Base-by-base conservation (phyloP, 2,113 vertebrate species). In the Conger conger region DNA sequence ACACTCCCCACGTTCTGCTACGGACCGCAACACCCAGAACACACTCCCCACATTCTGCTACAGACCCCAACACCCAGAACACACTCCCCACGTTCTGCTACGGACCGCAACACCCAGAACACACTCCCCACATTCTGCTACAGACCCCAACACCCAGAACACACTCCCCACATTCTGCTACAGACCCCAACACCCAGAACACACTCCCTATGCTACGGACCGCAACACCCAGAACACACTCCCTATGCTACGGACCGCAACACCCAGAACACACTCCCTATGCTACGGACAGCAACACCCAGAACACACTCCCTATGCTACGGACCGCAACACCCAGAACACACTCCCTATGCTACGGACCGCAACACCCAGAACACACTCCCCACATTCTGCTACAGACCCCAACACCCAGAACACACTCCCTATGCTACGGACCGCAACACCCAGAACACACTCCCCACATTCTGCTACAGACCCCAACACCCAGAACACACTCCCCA, bases 211-310 rank as follows among this genome's bases (percentile, higher is more conserved):
- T n/a, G n/a, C n/a, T n/a, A n/a, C n/a, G n/a, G n/a, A n/a, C n/a
- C n/a, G n/a, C 30, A 50, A 86, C 86, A 1, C 54, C 54, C 54
- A 16, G 3, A 16, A 3, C 54, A 57, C 18, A 57, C 18, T 57
- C 54, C 54, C 54, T 3, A 27, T 5, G 60, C n/a, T n/a, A n/a
- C n/a, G n/a, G n/a, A n/a, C n/a, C 68, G n/a, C 30, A 50, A 86
- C 86, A 1, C 54, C 54, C 54, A 16, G 3, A 16, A 3, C 54
- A 57, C 18, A 57, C 18, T 57, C 54, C 54, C 54, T 3, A 27
- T 5, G 60, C n/a, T n/a, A n/a, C n/a, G n/a, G n/a, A n/a, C n/a
- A n/a, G 54, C 30, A 50, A 86, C 86, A 1, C 54, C 54, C 54
- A 16, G 3, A 16, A 3, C 54, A 57, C 18, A 57, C 18, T 57